Evolutionary conservation across 2,113 vertebrate species (phyloP).

Genomic region (Ascaphus truei): DNA sequence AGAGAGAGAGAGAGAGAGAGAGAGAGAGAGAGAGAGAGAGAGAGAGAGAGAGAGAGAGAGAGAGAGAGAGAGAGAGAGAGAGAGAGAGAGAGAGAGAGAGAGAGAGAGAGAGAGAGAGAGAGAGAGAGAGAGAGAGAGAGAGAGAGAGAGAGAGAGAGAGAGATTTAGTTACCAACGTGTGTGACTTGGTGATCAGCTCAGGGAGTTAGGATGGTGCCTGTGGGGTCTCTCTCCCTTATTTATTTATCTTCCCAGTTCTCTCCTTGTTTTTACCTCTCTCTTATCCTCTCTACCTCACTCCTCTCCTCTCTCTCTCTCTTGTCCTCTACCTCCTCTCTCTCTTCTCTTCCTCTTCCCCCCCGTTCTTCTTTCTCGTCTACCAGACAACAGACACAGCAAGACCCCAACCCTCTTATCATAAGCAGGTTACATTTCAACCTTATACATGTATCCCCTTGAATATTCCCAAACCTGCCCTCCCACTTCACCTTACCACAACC

Average conservation of each 20-base stretch:
- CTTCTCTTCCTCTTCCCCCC: background rate
- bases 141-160: background rate
- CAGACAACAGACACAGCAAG: background rate
- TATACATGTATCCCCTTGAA: background rate
- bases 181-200: no score
- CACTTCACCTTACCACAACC: background rate
- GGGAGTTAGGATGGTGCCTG: no score
- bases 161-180: background rate
- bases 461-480: background rate
- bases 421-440: slow-evolving; percentile 20
- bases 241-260: background rate
- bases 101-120: background rate
- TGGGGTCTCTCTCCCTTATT: background rate
- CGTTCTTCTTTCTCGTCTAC: background rate
- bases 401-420: background rate
- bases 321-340: background rate
- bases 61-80: background rate
- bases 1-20: no score
- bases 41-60: background rate
- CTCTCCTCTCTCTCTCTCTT: background rate
- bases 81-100: background rate
- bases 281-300: background rate
- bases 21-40: no score
- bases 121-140: background rate
- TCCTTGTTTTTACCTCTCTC: background rate